These are phyloP conservation scores for Calidris pugnax DNA, from an alignment of 2,113 vertebrate species.

Conservation along the genomic window DNA sequence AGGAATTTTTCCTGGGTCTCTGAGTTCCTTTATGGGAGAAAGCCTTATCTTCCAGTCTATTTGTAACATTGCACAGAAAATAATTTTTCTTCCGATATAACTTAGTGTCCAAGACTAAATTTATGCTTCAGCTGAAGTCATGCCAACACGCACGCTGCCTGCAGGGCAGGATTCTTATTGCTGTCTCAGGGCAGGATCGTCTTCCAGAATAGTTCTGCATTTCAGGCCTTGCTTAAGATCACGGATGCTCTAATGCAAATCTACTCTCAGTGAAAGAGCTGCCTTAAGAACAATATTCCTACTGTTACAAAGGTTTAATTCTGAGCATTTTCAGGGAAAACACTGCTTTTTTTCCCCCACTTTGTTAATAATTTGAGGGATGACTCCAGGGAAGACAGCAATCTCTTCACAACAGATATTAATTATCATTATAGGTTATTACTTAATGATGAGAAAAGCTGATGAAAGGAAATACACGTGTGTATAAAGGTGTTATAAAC, in stretches of 20 bases:
- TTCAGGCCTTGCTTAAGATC: neutral
- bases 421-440: neutral
- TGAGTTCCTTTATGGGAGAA: neutral
- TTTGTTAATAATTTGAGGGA: neutral
- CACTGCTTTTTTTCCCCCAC: accelerated
- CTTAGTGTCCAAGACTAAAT: neutral
- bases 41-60: neutral
- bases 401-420: neutral
- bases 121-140: neutral
- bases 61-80: neutral
- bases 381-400: neutral
- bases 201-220: neutral
- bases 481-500: neutral
- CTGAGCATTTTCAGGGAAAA: neutral
- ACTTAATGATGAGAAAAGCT: neutral
- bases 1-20: neutral
- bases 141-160: neutral
- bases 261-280: neutral
- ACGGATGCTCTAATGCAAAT: neutral
- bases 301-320: neutral
- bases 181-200: neutral
- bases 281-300: neutral
- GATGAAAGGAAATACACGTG: neutral
- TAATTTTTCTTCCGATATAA: neutral
- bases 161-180: neutral